phyloP scores from a whole-genome alignment of 2,888 invertebrate species.

The Latrodectus elegans region DNA sequence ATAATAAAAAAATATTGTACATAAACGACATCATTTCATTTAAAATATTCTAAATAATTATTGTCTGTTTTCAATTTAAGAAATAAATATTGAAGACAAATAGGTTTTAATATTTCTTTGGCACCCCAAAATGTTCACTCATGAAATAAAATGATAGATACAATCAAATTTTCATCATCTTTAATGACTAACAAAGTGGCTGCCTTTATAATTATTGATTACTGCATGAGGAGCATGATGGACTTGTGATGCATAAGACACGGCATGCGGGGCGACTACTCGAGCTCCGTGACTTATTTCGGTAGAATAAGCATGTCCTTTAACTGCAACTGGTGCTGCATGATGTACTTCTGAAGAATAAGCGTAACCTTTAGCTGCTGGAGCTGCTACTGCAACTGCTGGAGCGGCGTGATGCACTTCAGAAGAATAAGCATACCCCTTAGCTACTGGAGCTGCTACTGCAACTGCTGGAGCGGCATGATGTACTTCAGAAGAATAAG shows the following conservation, averaged over 20 bases:
- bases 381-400: conserved; percentile 11
- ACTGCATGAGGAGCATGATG: conserved; percentile 14
- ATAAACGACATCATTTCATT: too few species aligned
- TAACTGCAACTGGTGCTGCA: conserved; percentile 14
- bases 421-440: conserved; percentile 48
- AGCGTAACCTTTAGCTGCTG: conserved; percentile 29
- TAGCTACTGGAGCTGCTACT: conserved; percentile 9
- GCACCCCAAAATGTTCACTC: background rate
- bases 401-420: conserved; percentile 45
- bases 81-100: too few species aligned
- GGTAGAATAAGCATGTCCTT: conserved; percentile 5
- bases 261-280: too few species aligned
- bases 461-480: conserved; percentile 43
- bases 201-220: conserved; percentile 60
- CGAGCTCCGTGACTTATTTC: background rate
- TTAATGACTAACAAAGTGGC: conserved; percentile 57
- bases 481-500: conserved; percentile 50
- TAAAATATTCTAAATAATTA: too few species aligned
- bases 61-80: too few species aligned
- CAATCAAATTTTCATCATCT: background rate
- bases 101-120: conserved; percentile 40
- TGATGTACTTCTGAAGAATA: conserved; percentile 46
- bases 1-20: too few species aligned
- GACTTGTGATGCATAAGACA: background rate
- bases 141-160: conserved; percentile 27